Evolutionary conservation across 1,140 invertebrate genomes (phyloP), one percentile per base, ranked within the genome.

Genomic region (Diachasma alloeum): DNA sequence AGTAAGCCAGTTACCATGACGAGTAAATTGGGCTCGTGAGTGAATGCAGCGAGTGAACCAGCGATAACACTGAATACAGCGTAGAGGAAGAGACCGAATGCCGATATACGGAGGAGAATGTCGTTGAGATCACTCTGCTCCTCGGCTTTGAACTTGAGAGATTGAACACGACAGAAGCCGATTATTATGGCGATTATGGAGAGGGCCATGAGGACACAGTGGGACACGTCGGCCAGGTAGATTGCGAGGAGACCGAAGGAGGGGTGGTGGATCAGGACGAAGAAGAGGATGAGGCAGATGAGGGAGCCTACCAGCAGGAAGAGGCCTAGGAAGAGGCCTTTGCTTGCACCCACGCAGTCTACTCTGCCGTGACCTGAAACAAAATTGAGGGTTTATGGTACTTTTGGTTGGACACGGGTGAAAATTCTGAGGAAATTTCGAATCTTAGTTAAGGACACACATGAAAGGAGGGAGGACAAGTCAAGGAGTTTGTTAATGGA

Each of bases 261-360:
- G 44, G 94, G 92, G 84, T 96, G 94, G 86, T 94, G 94, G 78
- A 97, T 95, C 77, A 97, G 91, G 42, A 98, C 96, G 90, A 98
- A 98, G 93, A 97, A 98, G 36, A 98, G 92, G 81, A 98, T 97
- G 83, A 98, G 90, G 87, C 96, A 97, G 85, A 97, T 98, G 56
- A 97, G 91, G 5, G 96, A 96, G n/a, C 94, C 95, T 37, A 97
- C 96, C 72, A 98, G 90, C 46, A 97, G 92, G 19, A 98, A 92
- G 17, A 98, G 92, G 77, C 96, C 97, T 88, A 96, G 96, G 92
- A 98, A 98, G n/a, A 97, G 91, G 79, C 97, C 97, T 85, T 96
- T 96, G 85, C 95, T 97, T 48, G 97, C 96, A 15, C 97, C 96
- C 39, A 97, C 95, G 87, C 96, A 98, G 88, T 97, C 96, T 48